Base-by-base conservation (phyloP, 1,140 invertebrate genomes). In the Chlorops oryzae region DNA sequence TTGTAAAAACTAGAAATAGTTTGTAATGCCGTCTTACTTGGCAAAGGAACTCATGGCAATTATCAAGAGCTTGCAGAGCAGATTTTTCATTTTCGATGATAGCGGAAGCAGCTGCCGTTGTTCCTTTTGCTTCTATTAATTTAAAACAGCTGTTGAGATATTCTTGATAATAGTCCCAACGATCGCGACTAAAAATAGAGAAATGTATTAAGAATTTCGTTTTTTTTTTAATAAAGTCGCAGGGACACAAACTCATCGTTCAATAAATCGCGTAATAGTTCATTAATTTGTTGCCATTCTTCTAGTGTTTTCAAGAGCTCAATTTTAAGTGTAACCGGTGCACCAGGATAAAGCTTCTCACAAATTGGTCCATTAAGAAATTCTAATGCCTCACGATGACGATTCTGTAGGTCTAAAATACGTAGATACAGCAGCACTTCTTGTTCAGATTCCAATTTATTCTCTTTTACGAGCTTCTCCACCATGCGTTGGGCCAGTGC, bases 341-440 rank as follows among this genome's bases (percentile, higher is more conserved):
- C 81, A 17, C 78, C 79, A 38, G 77, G 80, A 50, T 79, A 78
- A 44, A 81, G 59, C 57, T 80, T 81, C 10, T 78, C 63, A 25
- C 84, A 84, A 5, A 95, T 65, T 1, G 85, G 81, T 5, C 88
- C 82, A 40, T 87, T 82, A 7, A 96, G 72, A 45, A 96, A 81
- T 27, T 85, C 78, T 17, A 95, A 72, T 18, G 90, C 85, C 60
- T 91, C 87, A 52, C 87, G 80, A 74, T 82, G 86, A 69, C 94
- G 95, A 32, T 81, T 80, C 72, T 88, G 87, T 47, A 89, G 77
- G 62, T 94, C 87, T 35, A 97, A 74, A 49, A 97, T 90, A 77
- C 94, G 88, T 27, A 96, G 75, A 74, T 95, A 96, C 17, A 96
- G 74, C 43, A 90, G 83, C 1, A 93, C 86, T 75, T 97, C 93